A percentile compares a stretch with the other conserved stretches of the same genome.
Conservation (phyloP, 1,140 invertebrate genomes). For the Artemia franciscana region DNA sequence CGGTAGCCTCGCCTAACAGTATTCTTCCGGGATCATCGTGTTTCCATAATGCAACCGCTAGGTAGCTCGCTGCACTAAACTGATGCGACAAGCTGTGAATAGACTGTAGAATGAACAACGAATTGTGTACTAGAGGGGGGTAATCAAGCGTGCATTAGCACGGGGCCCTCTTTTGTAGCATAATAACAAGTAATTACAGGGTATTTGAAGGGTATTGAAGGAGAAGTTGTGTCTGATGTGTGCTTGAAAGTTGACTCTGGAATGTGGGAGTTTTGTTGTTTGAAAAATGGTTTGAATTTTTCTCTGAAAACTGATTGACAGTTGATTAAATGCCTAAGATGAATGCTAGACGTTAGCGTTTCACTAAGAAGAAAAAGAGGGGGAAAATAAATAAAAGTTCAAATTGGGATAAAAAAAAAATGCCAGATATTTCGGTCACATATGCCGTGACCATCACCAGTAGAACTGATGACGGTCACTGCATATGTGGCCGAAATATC, state of each 20-base stretch:
- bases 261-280: background rate
- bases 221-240: background rate
- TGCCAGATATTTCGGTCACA: too few species aligned
- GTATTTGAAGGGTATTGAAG: background rate
- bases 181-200: background rate
- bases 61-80: background rate
- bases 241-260: background rate
- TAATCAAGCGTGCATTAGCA: background rate
- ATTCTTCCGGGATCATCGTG: too few species aligned
- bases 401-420: too few species aligned
- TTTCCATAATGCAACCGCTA: background rate
- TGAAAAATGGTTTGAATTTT: background rate
- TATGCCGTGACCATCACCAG: too few species aligned
- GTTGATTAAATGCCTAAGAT: background rate
- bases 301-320: background rate
- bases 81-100: background rate
- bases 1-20: too few species aligned
- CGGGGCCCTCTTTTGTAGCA: background rate
- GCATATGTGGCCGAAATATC: too few species aligned
- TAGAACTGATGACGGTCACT: too few species aligned
- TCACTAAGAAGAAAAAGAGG: too few species aligned
- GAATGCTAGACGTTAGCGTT: too few species aligned
- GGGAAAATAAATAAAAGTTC: too few species aligned
- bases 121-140: background rate
- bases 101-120: background rate